Base-by-base conservation (phyloP, 2,113 vertebrate genomes). In the Fregata magnificens region DNA sequence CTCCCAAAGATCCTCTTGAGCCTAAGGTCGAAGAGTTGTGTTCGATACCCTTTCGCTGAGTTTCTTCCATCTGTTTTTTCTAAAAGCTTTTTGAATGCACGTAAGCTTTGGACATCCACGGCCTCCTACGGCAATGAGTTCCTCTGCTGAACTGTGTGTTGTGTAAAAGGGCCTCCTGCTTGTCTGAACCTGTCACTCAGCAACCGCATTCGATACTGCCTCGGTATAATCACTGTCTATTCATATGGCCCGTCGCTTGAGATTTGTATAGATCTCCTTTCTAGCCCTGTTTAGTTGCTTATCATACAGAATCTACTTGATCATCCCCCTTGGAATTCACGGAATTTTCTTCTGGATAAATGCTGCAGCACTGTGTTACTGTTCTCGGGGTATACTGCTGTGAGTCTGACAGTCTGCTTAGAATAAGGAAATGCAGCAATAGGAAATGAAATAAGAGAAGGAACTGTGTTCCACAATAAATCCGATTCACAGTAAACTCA, bases 51-150 rank as follows among this genome's bases (percentile, higher is more conserved):
- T 82, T 77, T 16, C 9, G 45, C 63, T 8, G 22, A 78, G 71
- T 47, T 66, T 20, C 58, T 49, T 29, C 50, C 76, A 15, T 9
- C 17, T 40, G 4, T 47, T 66, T 66, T 71, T 49, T 17, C 70
- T 71, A 24, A n/a, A 47, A 59, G 44, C 16, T 58, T 45, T 52
- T 2, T n/a, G 62, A 69, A 55, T 2, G 14, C 42, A 16, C 8
- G 1, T 18, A 28, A 28, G 38, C 36, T 59, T n/a, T 31, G 59
- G 52, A 52, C 31, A n/a, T 11, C 52, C 32, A 29, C 44, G 42
- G 2, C 36, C 18, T 80, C 53, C 40, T 8, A 15, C 0, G 3
- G 74, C 36, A 31, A 5, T 1, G 47, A 62, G 61, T 3, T 55
- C 58, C 66, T 61, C 86, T 40, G 55, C 69, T 32, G 69, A 70